Evolutionary conservation across 2,113 vertebrate species (phyloP), one percentile per base, ranked within the genome.

Genomic region (Steatornis caripensis): DNA sequence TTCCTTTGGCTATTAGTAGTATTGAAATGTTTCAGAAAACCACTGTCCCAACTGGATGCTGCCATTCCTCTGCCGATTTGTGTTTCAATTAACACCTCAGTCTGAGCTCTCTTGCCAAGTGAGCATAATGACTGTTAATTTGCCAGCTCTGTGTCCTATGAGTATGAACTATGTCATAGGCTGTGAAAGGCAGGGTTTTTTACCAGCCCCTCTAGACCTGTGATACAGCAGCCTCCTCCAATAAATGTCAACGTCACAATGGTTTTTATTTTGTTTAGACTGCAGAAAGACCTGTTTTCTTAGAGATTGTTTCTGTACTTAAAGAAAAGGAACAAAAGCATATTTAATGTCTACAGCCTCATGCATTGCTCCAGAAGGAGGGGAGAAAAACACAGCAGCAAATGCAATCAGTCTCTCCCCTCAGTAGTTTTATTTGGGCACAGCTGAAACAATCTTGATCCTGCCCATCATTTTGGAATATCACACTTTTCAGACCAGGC

Each of bases 391-490:
- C 86, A 82, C 71, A 87, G 41, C 71, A 84, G 75, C 66, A 91
- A 79, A 45, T 6, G 11, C 26, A 88, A 82, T 60, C 79, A 55
- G 41, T 85, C 94, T 95, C 84, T 96, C 91, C 84, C 78, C 79
- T 93, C 91, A 48, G 88, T 65, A 48, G 55, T 97, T 98, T 97
- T 94, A 90, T 97, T 97, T 93, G 95, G 95, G 78, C 93, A 90
- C 89, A 95, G 75, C 88, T 89, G 77, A 97, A 91, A 96, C 93
- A 80, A 95, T 97, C 95, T 96, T 93, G 90, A 96, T 92, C 76
- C 83, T 96, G 75, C 64, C 91, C 86, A 68, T 91, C 79, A 82
- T 90, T 96, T 97, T 96, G 71, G 87, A 84, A 39, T 87, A 80
- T 77, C 87, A 95, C 80, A 68, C 83, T 96, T 96, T 41, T 90